Percentiles rank a stretch among this genome's conserved stretches.
Evolutionary conservation across 2,888 invertebrate genomes (phyloP).

Genomic region (Stegana nigrithorax): DNA sequence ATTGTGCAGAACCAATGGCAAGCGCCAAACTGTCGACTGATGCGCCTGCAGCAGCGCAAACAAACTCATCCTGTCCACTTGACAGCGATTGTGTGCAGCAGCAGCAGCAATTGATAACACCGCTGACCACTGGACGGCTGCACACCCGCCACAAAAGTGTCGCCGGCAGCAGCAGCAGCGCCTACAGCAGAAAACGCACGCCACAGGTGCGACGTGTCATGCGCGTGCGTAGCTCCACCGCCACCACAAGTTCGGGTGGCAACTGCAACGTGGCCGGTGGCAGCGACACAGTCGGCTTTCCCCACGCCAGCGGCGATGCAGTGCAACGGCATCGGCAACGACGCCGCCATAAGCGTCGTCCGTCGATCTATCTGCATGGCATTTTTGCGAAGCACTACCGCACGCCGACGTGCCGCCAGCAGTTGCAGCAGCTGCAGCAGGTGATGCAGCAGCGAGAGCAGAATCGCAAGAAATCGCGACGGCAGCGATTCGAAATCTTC

Average conservation of each 20-base stretch:
- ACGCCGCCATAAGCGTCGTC: conserved; percentile 29
- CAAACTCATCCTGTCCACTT: conserved; percentile 16
- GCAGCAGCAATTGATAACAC: conserved; percentile 26
- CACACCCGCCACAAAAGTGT: too few species aligned
- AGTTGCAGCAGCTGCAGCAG: conserved; percentile 24
- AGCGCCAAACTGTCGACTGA: too few species aligned
- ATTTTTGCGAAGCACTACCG: conserved; percentile 48
- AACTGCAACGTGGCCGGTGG: too few species aligned
- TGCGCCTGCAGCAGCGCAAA: conserved; percentile 9
- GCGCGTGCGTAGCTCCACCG: not conserved
- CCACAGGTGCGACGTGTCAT: too few species aligned
- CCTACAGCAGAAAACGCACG: not conserved
- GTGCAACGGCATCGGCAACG: conserved; percentile 8
- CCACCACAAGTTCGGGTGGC: conserved; percentile 31
- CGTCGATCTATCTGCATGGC: conserved; percentile 40
- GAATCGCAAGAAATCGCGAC: conserved; percentile 29
- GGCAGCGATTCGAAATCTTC: conserved; percentile 32
- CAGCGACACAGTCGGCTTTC: not conserved
- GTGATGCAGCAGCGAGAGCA: conserved; percentile 29
- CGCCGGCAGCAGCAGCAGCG: not conserved
- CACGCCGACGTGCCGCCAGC: conserved; percentile 19
- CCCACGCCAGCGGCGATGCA: not conserved
- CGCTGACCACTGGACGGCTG: too few species aligned
- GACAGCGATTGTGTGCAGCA: not conserved
- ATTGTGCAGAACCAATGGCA: too few species aligned